Percentiles rank a stretch among this genome's conserved stretches.
These are phyloP conservation scores for Mimumesa dahlbomi DNA, from an alignment of 2,888 invertebrate genomes.

Conservation along the genomic window DNA sequence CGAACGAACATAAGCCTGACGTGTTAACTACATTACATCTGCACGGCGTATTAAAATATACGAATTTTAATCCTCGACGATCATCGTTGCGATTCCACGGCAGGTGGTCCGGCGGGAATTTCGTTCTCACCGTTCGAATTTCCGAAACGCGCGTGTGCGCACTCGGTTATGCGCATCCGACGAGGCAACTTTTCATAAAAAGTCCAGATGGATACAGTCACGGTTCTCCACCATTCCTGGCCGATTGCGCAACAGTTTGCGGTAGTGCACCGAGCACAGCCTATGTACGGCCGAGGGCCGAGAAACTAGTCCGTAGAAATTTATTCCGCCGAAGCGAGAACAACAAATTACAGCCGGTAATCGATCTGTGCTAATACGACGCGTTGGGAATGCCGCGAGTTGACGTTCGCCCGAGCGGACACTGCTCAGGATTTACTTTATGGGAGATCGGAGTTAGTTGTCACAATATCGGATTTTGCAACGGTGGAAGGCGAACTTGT, in stretches of 20 bases:
- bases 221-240: constrained; percentile 39
- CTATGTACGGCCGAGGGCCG: constrained; percentile 45
- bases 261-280: constrained; percentile 44
- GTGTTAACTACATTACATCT: too few relatives aligned
- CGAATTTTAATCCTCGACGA: too few relatives aligned
- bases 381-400: constrained; percentile 71
- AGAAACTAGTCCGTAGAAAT: constrained; percentile 75
- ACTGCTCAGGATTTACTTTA: constrained; percentile 21
- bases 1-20: too few relatives aligned
- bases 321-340: constrained; percentile 78
- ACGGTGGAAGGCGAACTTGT: too few relatives aligned
- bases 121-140: constrained; percentile 25
- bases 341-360: constrained; percentile 78
- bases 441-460: too few relatives aligned
- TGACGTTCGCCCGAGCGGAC: constrained; percentile 40
- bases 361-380: constrained; percentile 79
- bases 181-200: constrained; percentile 20
- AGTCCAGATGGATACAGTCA: constrained; percentile 14
- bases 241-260: constrained; percentile 47
- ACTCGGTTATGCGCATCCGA: constrained; percentile 1
- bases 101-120: constrained; percentile 22
- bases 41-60: too few relatives aligned
- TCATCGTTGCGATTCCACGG: too few relatives aligned
- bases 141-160: not conserved
- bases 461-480: too few relatives aligned